phyloP scores from a whole-genome alignment of 1,140 invertebrate species.

The Lucilia cuprina region DNA sequence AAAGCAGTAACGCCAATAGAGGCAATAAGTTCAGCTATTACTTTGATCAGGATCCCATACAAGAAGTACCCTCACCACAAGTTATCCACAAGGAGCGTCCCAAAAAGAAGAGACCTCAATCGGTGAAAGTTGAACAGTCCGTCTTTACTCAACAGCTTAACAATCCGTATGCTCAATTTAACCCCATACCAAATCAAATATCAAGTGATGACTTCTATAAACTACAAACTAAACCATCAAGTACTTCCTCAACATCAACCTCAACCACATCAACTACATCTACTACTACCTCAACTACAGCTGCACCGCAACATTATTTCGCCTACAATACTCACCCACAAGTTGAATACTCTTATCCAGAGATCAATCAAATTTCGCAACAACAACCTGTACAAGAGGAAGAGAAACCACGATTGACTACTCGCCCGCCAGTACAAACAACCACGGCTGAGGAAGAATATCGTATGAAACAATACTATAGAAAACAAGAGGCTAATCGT shows the following conservation, averaged over 20 bases:
- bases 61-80: constrained; percentile 55
- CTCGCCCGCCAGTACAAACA: constrained; percentile 44
- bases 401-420: constrained; percentile 48
- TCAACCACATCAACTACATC: constrained; percentile 46
- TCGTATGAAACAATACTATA: constrained; percentile 60
- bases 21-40: constrained; percentile 60
- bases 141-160: constrained; percentile 48
- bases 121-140: constrained; percentile 46
- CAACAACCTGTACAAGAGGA: constrained; percentile 40
- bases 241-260: constrained; percentile 41
- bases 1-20: constrained; percentile 16
- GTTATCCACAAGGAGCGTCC: constrained; percentile 53
- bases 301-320: constrained; percentile 49
- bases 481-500: constrained; percentile 59
- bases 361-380: constrained; percentile 37
- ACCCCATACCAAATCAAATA: constrained; percentile 51
- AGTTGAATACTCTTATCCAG: constrained; percentile 56
- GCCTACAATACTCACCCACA: constrained; percentile 52
- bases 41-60: constrained; percentile 53
- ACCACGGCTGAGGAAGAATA: constrained; percentile 49
- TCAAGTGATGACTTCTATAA: constrained; percentile 56
- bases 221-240: constrained; percentile 45
- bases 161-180: constrained; percentile 54
- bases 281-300: constrained; percentile 49
- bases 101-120: constrained; percentile 57